phyloP scores from a whole-genome alignment of 2,113 vertebrate genomes.

The Falco punctatus region DNA sequence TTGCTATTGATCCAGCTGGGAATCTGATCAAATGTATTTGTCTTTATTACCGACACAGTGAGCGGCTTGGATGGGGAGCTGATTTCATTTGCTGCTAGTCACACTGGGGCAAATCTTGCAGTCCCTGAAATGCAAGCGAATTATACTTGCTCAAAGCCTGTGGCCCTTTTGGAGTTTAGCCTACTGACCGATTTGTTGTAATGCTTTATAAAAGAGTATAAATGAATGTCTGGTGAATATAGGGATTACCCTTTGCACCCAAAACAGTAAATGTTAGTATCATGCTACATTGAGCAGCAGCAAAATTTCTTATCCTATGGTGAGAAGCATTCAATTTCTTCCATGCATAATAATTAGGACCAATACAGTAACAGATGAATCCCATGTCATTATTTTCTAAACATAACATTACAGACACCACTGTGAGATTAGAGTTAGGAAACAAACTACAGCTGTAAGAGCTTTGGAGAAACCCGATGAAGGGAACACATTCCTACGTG shows the following conservation, averaged over 20 bases:
- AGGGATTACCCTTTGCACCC: background rate
- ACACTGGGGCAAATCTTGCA: background rate
- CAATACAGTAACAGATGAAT: background rate
- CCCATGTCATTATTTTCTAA: background rate
- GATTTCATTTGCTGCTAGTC: slow-evolving; percentile 14
- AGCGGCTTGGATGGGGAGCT: background rate
- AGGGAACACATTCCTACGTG: background rate
- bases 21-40: slow-evolving; percentile 39
- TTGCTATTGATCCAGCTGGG: slow-evolving; percentile 48
- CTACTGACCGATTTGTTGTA: background rate
- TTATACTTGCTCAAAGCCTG: background rate
- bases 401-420: background rate
- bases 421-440: background rate
- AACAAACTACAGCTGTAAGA: background rate
- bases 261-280: background rate
- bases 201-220: background rate
- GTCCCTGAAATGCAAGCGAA: background rate
- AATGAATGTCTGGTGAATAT: background rate
- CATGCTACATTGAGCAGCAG: background rate
- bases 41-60: background rate
- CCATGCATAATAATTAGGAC: background rate
- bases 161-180: background rate
- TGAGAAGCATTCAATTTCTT: background rate
- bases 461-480: background rate
- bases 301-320: background rate